Percentiles rank a stretch among this genome's conserved stretches.
phyloP scores from a whole-genome alignment of 1,140 invertebrate species.

The Maconellicoccus hirsutus region DNA sequence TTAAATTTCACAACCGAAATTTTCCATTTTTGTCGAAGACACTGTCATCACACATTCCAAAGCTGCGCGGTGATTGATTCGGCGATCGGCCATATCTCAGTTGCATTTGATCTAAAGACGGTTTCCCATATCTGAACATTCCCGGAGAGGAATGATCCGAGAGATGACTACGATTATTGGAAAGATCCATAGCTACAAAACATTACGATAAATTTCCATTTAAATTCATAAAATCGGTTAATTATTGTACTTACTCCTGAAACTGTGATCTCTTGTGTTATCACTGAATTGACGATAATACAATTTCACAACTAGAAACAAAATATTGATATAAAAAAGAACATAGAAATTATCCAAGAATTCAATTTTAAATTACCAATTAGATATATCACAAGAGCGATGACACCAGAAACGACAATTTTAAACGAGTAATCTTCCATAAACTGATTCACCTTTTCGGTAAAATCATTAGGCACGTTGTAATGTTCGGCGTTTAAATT shows the following conservation, averaged over 20 bases:
- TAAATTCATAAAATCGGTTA: not conserved
- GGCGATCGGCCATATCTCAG: not conserved
- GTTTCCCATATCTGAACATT: not conserved
- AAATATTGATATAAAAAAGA: not conserved
- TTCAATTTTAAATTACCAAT: not conserved
- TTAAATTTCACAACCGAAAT: too few relatives aligned
- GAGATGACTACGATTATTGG: not conserved
- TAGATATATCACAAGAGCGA: not conserved
- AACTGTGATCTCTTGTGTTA: not conserved
- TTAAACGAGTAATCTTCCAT: not conserved
- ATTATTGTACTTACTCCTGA: not conserved
- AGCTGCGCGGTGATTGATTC: not conserved
- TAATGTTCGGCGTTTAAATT: conserved; percentile 6
- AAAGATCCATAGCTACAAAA: conserved; percentile 5
- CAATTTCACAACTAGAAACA: not conserved
- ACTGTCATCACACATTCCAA: too few relatives aligned
- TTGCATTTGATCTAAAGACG: not conserved
- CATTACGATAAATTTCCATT: not conserved
- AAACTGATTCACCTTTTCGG: not conserved
- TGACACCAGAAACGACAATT: not conserved
- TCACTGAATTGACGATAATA: not conserved
- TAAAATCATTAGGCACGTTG: not conserved
- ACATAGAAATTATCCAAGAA: too few relatives aligned
- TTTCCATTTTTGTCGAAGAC: too few relatives aligned
- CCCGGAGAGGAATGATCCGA: not conserved